Conservation (phyloP, 2,888 invertebrate species). For the Polyommatus icarus region DNA sequence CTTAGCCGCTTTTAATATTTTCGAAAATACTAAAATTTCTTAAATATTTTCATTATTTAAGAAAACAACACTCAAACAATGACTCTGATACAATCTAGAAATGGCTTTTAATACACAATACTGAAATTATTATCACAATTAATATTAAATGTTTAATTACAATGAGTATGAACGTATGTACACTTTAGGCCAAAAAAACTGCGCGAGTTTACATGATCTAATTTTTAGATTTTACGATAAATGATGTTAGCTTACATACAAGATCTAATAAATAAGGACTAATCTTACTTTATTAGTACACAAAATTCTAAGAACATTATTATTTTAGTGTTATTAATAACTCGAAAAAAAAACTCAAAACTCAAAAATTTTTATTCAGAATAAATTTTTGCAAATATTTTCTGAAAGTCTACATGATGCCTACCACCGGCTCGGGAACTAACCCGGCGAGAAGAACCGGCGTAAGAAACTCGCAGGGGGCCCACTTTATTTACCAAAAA, state of each 20-base stretch:
- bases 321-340: not conserved
- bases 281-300: constrained; percentile 7
- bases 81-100: not conserved
- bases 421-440: too few relatives aligned
- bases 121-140: not conserved
- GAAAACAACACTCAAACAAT: not conserved
- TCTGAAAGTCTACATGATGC: too few relatives aligned
- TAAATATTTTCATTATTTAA: not conserved
- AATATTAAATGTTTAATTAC: constrained; percentile 26
- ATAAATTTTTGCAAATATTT: too few relatives aligned
- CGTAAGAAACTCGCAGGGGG: too few relatives aligned
- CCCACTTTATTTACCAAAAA: too few relatives aligned
- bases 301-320: constrained; percentile 15
- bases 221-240: not conserved
- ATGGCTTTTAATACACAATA: not conserved
- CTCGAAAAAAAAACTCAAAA: too few relatives aligned
- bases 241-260: not conserved
- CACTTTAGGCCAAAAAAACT: constrained; percentile 30
- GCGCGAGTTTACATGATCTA: not conserved
- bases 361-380: too few relatives aligned
- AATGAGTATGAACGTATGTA: constrained; percentile 21
- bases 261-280: not conserved
- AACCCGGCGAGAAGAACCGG: too few relatives aligned
- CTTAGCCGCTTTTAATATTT: not conserved
- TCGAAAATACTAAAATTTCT: not conserved